Percentiles rank a stretch among this genome's conserved stretches.
These are phyloP conservation scores for Thyatira batis DNA, from an alignment of 2,888 invertebrate species.

Conservation along the genomic window DNA sequence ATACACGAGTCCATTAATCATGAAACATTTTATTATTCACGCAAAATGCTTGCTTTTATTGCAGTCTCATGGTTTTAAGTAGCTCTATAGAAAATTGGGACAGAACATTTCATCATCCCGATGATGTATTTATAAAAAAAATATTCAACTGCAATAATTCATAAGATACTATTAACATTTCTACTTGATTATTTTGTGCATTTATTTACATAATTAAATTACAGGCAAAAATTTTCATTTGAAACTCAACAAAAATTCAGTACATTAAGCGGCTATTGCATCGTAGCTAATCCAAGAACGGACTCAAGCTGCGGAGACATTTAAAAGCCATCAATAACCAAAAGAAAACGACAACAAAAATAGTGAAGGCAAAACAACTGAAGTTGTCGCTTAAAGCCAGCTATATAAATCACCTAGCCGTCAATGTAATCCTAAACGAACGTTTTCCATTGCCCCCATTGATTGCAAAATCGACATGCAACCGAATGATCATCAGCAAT, in stretches of 20 bases:
- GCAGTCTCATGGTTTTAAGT: constrained; percentile 12
- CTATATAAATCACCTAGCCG: constrained; percentile 3
- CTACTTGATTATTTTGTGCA: too few relatives aligned
- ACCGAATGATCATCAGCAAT: constrained; percentile 1
- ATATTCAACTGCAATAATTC: too few relatives aligned
- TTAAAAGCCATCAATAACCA: not conserved
- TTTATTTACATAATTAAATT: too few relatives aligned
- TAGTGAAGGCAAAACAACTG: not conserved
- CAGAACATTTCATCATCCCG: constrained; percentile 8
- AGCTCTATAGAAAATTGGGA: constrained; percentile 7
- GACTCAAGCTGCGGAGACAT: not conserved
- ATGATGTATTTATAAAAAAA: constrained; percentile 1
- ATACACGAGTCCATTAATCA: constrained; percentile 10
- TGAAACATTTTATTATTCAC: constrained; percentile 9
- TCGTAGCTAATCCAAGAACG: not conserved
- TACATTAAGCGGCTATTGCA: too few relatives aligned
- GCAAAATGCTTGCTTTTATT: constrained; percentile 8
- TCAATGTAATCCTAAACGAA: constrained; percentile 22
- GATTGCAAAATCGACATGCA: constrained; percentile 37
- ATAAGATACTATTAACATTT: too few relatives aligned
- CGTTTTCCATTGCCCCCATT: constrained; percentile 31
- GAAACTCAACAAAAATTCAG: too few relatives aligned
- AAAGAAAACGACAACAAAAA: not conserved
- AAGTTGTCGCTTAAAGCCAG: not conserved
- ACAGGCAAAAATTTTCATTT: too few relatives aligned